Evolutionary conservation across 2,888 invertebrate genomes (phyloP), one percentile per base, ranked within the genome.

Genomic region (Leucophenga maculata): DNA sequence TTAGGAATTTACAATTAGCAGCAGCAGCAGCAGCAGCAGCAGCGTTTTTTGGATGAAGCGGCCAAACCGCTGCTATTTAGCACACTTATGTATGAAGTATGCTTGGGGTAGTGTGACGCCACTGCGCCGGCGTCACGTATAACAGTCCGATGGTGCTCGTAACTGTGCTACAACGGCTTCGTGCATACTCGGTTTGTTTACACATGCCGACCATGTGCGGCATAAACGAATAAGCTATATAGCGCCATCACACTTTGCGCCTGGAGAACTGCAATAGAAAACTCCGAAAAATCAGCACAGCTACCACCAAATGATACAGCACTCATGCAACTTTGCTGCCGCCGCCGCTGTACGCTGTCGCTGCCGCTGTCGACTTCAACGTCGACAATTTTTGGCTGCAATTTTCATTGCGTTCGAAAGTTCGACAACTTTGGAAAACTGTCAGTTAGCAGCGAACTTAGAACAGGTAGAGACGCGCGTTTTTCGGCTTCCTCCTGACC

Each of bases 371-470:
- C 70, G 52, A 52, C 69, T 67, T 32, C 31, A 18, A 54, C 65
- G 70, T 66, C 72, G 70, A 77, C 78, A 77, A 77, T 76, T 83
- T 85, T 85, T 79, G 82, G 84, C 85, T 86, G 86, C 86, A 86
- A 81, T 86, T 83, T 83, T 84, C 86, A 81, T 83, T 84, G 86
- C 87, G 83, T 82, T 80, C 65, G 79, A 86, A 87, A 88, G 89
- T 88, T 88, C 86, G 88, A 87, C 87, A 88, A 88, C 87, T 89
- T 89, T 86, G 86, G 86, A 88, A 89, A 89, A 89, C 87, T 88
- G 89, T 87, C 89, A 89, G 89, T 89, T 89, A 87, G 88, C 87
- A 87, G 87, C 87, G 89, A 89, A 89, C 89, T 88, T 89, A 87
- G 89, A 87, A 88, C 89, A 89, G 89, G 89, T 89, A 89, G 88